Base-by-base conservation (phyloP, 2,113 vertebrate species). In the Ctenomys sociabilis region DNA sequence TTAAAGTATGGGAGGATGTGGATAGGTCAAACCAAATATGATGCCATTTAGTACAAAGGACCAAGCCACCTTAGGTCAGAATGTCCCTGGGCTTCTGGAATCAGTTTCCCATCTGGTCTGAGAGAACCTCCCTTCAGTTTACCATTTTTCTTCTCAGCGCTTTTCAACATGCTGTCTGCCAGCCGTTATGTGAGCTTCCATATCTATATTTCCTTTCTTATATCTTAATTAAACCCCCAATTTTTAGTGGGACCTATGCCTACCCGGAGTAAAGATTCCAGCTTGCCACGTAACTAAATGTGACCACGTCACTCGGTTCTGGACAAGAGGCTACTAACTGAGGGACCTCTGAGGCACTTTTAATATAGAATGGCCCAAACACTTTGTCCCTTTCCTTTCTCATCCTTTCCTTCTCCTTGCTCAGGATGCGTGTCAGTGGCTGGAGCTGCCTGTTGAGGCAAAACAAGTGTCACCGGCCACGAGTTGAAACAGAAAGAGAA, bases 101-200 rank as follows among this genome's bases (percentile, higher is more conserved):
- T 28, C 21, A 40, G 32, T 43, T n/a, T 72, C 57, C 21, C n/a
- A 64, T 54, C 24, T 10, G 32, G 54, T 37, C 13, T 26, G 30
- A 84, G 49, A 28, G n/a, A 64, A 52, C n/a, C 90, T 85, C 52
- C n/a, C 86, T 85, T 70, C 32, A 92, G 22, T 63, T 94, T 59
- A 43, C 66, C 59, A 37, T 43, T 90, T 92, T 11, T 95, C 49
- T 68, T 95, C 75, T 61, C 11, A 49, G 28, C 5, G 68, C 32
- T 78, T 88, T 83, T 35, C 8, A 84, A 54, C 17, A 59, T 73
- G n/a, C 26, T 30, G 6, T 14, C 57, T 30, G 7, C 21, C 26
- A 89, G 40, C 22, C 78, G 28, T 22, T 37, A 73, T 45, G 26
- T 87, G 90, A 73, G 35, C n/a, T 83, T 37, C 22, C 70, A 49